Percentiles rank a stretch among this genome's conserved stretches.
Evolutionary conservation across 2,113 vertebrate genomes (phyloP).

Genomic region (Microcebus ravelobensis): DNA sequence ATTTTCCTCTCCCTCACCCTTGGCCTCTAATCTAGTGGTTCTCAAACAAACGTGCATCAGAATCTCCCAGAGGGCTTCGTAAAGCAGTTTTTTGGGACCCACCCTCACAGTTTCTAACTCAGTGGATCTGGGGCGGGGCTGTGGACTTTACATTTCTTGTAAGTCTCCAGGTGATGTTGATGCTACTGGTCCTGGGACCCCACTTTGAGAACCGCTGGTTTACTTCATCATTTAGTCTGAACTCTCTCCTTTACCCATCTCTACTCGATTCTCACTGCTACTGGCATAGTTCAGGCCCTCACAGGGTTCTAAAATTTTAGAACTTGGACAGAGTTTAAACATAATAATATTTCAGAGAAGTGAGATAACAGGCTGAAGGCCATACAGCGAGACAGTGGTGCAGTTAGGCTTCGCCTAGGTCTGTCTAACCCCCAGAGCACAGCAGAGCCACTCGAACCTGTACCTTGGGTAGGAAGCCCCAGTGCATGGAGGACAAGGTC

Average conservation of each 20-base stretch:
- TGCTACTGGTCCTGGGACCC: not conserved
- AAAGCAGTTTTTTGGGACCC: not conserved
- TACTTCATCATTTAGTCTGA: not conserved
- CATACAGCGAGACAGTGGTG: not conserved
- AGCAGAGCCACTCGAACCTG: accelerated
- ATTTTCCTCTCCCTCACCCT: not conserved
- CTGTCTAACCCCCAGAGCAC: not conserved
- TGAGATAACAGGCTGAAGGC: not conserved
- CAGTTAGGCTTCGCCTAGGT: not conserved
- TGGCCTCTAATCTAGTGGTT: not conserved
- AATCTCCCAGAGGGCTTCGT: not conserved
- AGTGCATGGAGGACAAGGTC: not conserved
- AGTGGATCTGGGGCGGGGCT: not conserved
- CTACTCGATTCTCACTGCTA: not conserved
- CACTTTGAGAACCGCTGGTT: not conserved
- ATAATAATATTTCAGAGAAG: not conserved
- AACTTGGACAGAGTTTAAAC: not conserved
- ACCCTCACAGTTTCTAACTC: not conserved
- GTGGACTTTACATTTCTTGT: not conserved
- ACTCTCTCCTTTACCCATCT: not conserved
- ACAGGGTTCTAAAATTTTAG: not conserved
- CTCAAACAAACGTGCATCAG: not conserved
- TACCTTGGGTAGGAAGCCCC: not conserved
- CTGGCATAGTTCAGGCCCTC: not conserved
- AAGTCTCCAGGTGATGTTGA: not conserved